phyloP scores from a whole-genome alignment of 1,140 invertebrate genomes.

The Ladona fulva region DNA sequence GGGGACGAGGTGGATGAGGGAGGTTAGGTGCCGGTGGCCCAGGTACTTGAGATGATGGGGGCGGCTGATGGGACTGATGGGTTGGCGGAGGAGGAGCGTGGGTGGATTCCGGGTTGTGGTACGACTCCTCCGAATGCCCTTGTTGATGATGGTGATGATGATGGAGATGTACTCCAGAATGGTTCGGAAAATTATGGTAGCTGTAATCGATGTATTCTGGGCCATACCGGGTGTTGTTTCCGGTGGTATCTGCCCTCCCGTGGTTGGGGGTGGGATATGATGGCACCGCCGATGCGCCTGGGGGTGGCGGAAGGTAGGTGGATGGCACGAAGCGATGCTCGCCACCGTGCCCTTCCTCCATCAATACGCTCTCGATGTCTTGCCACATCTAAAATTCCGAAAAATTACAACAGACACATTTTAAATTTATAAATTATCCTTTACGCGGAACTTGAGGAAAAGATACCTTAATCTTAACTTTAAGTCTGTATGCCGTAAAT shows the following conservation, averaged over 20 bases:
- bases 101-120: not conserved
- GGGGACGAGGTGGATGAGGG: not conserved
- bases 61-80: constrained; percentile 11
- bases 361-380: constrained; percentile 37
- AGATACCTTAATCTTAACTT: too few relatives aligned
- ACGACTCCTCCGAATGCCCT: not conserved
- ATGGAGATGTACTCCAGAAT: constrained; percentile 19
- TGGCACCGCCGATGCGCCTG: constrained; percentile 20
- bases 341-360: constrained; percentile 29
- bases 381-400: constrained; percentile 35
- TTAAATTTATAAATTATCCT: too few relatives aligned
- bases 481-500: too few relatives aligned
- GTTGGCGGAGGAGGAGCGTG: not conserved
- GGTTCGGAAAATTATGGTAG: constrained; percentile 11
- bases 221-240: constrained; percentile 13
- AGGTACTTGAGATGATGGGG: not conserved
- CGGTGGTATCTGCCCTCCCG: constrained; percentile 22
- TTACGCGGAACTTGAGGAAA: too few relatives aligned
- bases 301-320: constrained; percentile 23
- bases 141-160: constrained; percentile 24
- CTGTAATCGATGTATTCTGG: constrained; percentile 7
- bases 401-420: too few relatives aligned
- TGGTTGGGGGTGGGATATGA: constrained; percentile 20
- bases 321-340: constrained; percentile 22
- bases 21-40: not conserved